Evolutionary conservation across 2,888 invertebrate species (phyloP).

Genomic region (Hirtodrosophila duncani): DNA sequence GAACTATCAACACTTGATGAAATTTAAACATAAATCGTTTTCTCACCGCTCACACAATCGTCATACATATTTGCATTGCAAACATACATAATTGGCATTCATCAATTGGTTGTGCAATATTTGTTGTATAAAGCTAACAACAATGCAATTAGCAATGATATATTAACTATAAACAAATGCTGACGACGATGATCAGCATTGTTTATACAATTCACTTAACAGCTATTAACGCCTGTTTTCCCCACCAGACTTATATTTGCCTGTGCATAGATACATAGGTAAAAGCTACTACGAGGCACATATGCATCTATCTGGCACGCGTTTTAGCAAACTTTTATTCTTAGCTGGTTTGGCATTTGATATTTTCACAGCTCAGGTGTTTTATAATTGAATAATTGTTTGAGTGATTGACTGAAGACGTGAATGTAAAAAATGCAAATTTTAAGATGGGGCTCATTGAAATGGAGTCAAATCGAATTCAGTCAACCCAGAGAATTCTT

Average conservation of each 20-base stretch:
- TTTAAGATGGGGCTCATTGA: no score
- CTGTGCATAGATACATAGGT: no score
- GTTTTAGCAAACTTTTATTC: slow-evolving; percentile 12
- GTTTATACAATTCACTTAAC: slow-evolving; percentile 30
- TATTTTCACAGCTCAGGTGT: slow-evolving; percentile 59
- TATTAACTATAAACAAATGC: slow-evolving; percentile 16
- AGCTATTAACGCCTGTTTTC: no score
- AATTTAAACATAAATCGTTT: slow-evolving; percentile 38
- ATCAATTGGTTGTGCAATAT: slow-evolving; percentile 32
- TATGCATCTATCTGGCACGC: no score
- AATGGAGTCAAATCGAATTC: no score
- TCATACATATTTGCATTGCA: slow-evolving; percentile 11
- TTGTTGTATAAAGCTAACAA: slow-evolving; percentile 42
- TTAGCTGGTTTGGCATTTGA: slow-evolving; percentile 55
- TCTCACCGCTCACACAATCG: slow-evolving; percentile 11
- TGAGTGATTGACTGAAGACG: slow-evolving; percentile 10
- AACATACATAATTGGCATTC: slow-evolving; percentile 23
- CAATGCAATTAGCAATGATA: slow-evolving; percentile 40
- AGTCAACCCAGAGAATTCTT: no score
- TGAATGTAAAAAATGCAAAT: slow-evolving; percentile 19
- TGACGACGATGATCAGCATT: neutral
- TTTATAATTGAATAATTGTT: slow-evolving; percentile 38
- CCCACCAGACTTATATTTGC: no score
- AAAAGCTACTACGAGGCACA: no score
- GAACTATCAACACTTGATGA: slow-evolving; percentile 63